Evolutionary conservation across 2,113 vertebrate species (phyloP), one percentile per base, ranked within the genome.

Genomic region (Tupaia chinensis): DNA sequence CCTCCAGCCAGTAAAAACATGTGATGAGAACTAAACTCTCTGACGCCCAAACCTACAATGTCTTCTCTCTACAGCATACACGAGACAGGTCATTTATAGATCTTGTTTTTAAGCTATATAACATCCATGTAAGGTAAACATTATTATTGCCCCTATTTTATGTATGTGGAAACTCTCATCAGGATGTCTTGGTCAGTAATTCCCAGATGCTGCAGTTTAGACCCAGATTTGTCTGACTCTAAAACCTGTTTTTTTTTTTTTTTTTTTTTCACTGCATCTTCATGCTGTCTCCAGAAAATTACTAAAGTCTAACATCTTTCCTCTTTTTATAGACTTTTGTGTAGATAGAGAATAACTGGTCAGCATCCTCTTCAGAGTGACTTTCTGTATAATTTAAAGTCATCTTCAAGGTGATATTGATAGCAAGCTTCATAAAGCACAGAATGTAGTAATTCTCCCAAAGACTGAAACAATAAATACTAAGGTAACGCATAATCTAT

Each of bases 351-450:
- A 83, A 19, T 56, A 87, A 84, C 34, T 89, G 91, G 72, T 93
- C 84, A 94, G 80, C 66, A 89, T 86, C 53, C 63, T 97, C 25
- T 32, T 80, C 83, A 73, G 27, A 68, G 77, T 80, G 15, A 32
- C 76, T 89, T 78, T 93, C 56, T 83, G 34, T 92, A 66, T 87
- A 96, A 84, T 96, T 88, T 92, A 91, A 95, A 97, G 73, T 77
- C 34, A 34, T 95, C 70, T 87, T 94, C 10, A 94, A 65, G 73
- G 29, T 2, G 72, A 65, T 80, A 95, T 95, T 32, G 66, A 84
- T 69, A 34, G 91, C 27, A 96, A 16, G 91, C 63, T 32, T 29
- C 96, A 83, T 95, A 96, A 89, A 94, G 83, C 29, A 81, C 69
- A 44, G 82, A 65, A 32, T n/a, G 85, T 5, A 27, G 92, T 96